A percentile compares a stretch with the other conserved stretches of the same genome.
Evolutionary conservation across 2,888 invertebrate genomes (phyloP).

Genomic region (Iphiclides podalirius): DNA sequence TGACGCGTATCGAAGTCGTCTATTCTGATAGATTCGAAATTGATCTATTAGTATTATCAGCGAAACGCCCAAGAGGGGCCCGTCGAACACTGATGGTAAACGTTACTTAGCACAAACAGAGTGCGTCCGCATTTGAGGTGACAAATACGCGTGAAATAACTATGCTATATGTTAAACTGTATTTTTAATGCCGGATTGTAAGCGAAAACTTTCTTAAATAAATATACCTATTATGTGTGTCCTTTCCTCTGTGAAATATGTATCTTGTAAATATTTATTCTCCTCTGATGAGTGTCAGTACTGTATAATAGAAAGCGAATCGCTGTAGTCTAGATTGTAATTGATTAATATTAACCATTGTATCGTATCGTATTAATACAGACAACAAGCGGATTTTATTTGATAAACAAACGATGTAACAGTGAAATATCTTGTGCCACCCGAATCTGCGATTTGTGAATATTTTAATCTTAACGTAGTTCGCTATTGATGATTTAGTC

Average conservation of each 20-base stretch:
- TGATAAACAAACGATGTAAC: background rate
- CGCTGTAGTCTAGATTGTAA: slow-evolving; percentile 4
- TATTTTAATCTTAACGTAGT: background rate
- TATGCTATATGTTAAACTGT: too few species aligned
- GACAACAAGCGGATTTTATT: slow-evolving; percentile 1
- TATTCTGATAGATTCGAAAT: slow-evolving; percentile 76
- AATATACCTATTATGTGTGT: too few species aligned
- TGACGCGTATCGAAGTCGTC: slow-evolving; percentile 34
- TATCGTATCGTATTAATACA: background rate
- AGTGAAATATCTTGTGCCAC: background rate
- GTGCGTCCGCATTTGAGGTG: slow-evolving; percentile 14
- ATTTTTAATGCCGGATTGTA: too few species aligned
- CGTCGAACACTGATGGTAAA: background rate
- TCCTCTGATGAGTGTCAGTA: slow-evolving; percentile 1
- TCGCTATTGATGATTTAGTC: slow-evolving; percentile 7
- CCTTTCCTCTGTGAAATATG: background rate
- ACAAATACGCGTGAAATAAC: slow-evolving; percentile 12
- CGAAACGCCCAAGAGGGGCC: slow-evolving; percentile 38
- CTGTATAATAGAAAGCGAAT: slow-evolving; percentile 1
- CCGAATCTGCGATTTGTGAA: background rate
- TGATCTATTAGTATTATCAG: slow-evolving; percentile 63
- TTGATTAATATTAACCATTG: background rate
- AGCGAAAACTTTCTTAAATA: too few species aligned
- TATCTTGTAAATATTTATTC: slow-evolving; percentile 10
- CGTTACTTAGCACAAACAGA: slow-evolving; percentile 3